These are phyloP conservation scores for Calosoma granatense DNA, from an alignment of 1,140 invertebrate species.

Conservation along the genomic window DNA sequence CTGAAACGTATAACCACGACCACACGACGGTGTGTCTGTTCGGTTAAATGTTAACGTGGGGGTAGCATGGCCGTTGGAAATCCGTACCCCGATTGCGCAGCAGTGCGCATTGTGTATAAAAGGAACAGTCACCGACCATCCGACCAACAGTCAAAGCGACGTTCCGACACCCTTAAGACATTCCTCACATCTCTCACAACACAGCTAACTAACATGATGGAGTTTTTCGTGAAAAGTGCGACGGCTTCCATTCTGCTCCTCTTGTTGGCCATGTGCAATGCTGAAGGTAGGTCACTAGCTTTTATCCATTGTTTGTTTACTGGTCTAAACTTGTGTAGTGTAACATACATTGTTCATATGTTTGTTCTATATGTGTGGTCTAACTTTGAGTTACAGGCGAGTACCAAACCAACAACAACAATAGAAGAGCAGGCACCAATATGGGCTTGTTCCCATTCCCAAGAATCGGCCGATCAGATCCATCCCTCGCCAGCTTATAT, in stretches of 20 bases:
- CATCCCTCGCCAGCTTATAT: slow-evolving; percentile 18
- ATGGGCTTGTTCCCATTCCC: slow-evolving; percentile 42
- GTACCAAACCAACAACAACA: background rate
- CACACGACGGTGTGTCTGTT: background rate
- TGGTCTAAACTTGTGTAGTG: no score
- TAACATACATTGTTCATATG: no score
- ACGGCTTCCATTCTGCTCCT: background rate
- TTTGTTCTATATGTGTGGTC: no score
- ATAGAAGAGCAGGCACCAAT: background rate
- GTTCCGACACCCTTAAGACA: no score
- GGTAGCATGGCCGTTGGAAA: background rate
- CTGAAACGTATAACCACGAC: no score
- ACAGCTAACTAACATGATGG: background rate
- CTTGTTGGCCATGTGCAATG: background rate
- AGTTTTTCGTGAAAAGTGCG: background rate
- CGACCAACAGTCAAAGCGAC: background rate
- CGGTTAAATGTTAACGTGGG: background rate
- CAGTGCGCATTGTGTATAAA: background rate
- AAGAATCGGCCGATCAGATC: slow-evolving; percentile 39
- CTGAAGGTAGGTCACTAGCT: background rate
- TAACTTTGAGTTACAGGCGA: background rate
- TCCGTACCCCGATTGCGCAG: background rate
- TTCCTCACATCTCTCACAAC: background rate
- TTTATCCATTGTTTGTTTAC: no score
- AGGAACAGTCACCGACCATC: background rate